Evolutionary conservation across 1,140 invertebrate genomes (phyloP).

Genomic region (Helicoverpa zea): DNA sequence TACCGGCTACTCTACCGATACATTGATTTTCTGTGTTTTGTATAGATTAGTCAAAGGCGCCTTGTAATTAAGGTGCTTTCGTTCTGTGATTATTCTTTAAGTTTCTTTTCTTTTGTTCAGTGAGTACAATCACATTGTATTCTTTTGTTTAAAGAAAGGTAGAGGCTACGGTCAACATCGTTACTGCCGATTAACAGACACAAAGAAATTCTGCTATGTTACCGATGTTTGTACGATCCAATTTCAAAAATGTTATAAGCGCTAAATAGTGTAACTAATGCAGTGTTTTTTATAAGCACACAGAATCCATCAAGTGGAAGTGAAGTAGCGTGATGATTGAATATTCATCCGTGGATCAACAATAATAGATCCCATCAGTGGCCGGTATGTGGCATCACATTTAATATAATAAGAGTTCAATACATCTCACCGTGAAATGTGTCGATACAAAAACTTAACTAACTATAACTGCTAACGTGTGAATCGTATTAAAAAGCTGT

Average conservation of each 20-base stretch:
- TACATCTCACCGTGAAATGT: slow-evolving; percentile 86
- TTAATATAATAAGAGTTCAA: slow-evolving; percentile 86
- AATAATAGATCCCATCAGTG: slow-evolving; percentile 85
- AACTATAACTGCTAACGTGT: slow-evolving; percentile 85
- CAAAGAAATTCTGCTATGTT: slow-evolving; percentile 36
- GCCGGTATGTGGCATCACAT: slow-evolving; percentile 84
- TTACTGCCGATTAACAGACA: slow-evolving; percentile 14
- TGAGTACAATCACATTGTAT: slow-evolving; percentile 49
- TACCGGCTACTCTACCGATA: slow-evolving; percentile 70
- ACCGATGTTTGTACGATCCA: slow-evolving; percentile 43
- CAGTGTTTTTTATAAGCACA: slow-evolving; percentile 69
- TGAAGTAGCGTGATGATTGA: slow-evolving; percentile 81
- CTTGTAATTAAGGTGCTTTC: slow-evolving; percentile 78
- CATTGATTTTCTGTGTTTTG: slow-evolving; percentile 75
- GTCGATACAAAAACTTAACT: slow-evolving; percentile 85
- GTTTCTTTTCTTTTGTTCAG: slow-evolving; percentile 52
- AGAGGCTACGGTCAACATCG: slow-evolving; percentile 31
- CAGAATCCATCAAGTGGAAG: slow-evolving; percentile 67
- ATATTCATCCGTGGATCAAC: slow-evolving; percentile 85
- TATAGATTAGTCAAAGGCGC: slow-evolving; percentile 74
- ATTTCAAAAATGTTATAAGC: slow-evolving; percentile 51
- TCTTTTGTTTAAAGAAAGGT: slow-evolving; percentile 45
- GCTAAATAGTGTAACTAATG: slow-evolving; percentile 65
- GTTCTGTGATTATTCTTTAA: slow-evolving; percentile 62
- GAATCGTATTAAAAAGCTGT: slow-evolving; percentile 87